phyloP scores from a whole-genome alignment of 2,888 invertebrate species.

The Volucella zonaria region DNA sequence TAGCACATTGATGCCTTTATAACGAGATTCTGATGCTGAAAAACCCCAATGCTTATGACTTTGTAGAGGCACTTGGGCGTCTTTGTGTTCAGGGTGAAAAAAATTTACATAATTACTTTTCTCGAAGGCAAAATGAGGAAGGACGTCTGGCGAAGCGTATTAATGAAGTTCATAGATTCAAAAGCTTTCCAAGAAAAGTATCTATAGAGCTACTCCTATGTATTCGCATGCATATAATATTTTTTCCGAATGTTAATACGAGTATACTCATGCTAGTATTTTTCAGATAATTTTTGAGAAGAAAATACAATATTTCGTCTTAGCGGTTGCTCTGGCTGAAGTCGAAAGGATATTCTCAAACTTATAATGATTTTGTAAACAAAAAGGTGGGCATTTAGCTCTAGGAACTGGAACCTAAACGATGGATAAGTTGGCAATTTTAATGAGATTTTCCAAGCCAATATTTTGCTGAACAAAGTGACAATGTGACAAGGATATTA shows the following conservation, averaged over 20 bases:
- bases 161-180: conserved; percentile 58
- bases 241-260: not conserved
- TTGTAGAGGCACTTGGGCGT: conserved; percentile 48
- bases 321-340: conserved; percentile 24
- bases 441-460: conserved; percentile 57
- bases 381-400: not conserved
- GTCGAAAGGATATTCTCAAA: conserved; percentile 9
- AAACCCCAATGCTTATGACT: conserved; percentile 46
- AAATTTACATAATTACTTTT: conserved; percentile 66
- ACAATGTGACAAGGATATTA: conserved; percentile 15
- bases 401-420: not conserved
- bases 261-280: conserved; percentile 14
- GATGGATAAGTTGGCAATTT: conserved; percentile 24
- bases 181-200: conserved; percentile 54
- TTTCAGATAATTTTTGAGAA: conserved; percentile 21
- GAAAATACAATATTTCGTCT: conserved; percentile 27
- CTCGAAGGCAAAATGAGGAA: conserved; percentile 11
- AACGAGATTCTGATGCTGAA: conserved; percentile 19
- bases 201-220: not conserved
- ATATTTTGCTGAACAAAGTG: conserved; percentile 20
- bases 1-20: conserved; percentile 29
- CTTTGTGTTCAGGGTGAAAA: conserved; percentile 26
- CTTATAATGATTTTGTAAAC: conserved; percentile 26
- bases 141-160: conserved; percentile 48
- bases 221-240: conserved; percentile 20